Evolutionary conservation across 2,888 invertebrate species (phyloP), one percentile per base, ranked within the genome.

Genomic region (Andrena flavipes): DNA sequence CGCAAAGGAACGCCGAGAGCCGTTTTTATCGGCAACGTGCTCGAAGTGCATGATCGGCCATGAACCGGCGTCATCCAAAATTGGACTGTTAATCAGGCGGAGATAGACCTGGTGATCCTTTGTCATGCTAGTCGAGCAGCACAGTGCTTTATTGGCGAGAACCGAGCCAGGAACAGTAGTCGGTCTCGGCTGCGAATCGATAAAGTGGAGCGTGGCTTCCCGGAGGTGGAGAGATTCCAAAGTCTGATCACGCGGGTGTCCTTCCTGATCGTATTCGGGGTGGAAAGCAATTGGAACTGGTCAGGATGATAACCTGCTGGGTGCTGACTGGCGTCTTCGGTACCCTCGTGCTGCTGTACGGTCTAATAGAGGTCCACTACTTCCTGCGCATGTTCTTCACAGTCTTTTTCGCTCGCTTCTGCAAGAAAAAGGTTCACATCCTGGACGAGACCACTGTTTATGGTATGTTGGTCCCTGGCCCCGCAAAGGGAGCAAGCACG

Each of bases 361-460:
- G 95, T 68, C 92, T 96, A 75, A 95, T 96, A 89, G 97, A 97
- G 93, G 94, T 97, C 60, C 96, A 97, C 93, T 97, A 97, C 93
- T 96, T 97, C 91, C 92, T 96, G 84, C 95, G 97, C 89, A 96
- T 96, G 92, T 94, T 96, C 87, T 94, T 97, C 87, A 96, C 96
- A 86, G 95, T 97, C 64, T 88, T 97, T 84, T 94, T 95, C 84
- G 96, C 97, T 35, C 95, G 96, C 82, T 95, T 96, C 80, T 95
- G 95, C 91, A 96, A 96, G 94, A 95, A 95, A 79, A 95, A 94
- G 89, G 95, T 95, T 80, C 95, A 95, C 90, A 95, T 97, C 87
- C 94, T 96, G 85, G 97, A 97, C 90, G 95, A 96, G 87, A 96
- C 96, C 0, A 94, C 95, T 13, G 95, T 97, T 62, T 96, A 96